These are phyloP conservation scores for Rhinogobius similis DNA, from an alignment of 2,113 vertebrate genomes.

Conservation along the genomic window DNA sequence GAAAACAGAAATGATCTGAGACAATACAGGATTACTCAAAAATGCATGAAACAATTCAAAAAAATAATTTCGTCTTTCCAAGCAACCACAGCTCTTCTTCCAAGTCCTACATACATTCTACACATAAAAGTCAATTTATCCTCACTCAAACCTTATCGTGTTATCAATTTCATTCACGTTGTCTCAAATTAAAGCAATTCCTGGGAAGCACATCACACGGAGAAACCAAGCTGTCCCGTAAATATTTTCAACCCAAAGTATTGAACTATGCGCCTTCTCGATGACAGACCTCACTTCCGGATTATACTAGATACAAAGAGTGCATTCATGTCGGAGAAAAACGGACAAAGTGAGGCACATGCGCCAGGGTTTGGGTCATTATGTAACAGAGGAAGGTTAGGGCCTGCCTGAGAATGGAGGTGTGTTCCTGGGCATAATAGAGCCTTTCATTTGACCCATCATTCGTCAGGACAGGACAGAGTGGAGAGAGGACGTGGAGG, in stretches of 20 bases:
- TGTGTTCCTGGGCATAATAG: slow-evolving; percentile 44
- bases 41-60: too few relatives aligned
- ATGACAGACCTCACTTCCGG: accelerated
- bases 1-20: too few relatives aligned
- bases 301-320: neutral
- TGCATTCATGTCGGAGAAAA: neutral
- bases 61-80: too few relatives aligned
- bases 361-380: neutral
- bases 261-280: neutral
- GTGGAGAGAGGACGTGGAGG: slow-evolving; percentile 20
- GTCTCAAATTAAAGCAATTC: neutral
- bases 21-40: too few relatives aligned
- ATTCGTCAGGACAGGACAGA: slow-evolving; percentile 26
- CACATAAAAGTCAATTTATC: too few relatives aligned
- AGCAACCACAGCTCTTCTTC: too few relatives aligned
- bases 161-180: neutral
- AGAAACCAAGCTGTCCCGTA: neutral
- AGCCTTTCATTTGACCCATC: slow-evolving; percentile 48
- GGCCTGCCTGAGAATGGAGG: slow-evolving; percentile 32
- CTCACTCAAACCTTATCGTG: too few relatives aligned
- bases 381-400: slow-evolving; percentile 7
- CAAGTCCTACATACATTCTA: too few relatives aligned
- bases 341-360: neutral
- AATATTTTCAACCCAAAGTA: too few relatives aligned
- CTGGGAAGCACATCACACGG: neutral